Percentiles rank a stretch among this genome's conserved stretches.
phyloP scores from a whole-genome alignment of 2,113 vertebrate genomes.

The Varanus komodoensis region DNA sequence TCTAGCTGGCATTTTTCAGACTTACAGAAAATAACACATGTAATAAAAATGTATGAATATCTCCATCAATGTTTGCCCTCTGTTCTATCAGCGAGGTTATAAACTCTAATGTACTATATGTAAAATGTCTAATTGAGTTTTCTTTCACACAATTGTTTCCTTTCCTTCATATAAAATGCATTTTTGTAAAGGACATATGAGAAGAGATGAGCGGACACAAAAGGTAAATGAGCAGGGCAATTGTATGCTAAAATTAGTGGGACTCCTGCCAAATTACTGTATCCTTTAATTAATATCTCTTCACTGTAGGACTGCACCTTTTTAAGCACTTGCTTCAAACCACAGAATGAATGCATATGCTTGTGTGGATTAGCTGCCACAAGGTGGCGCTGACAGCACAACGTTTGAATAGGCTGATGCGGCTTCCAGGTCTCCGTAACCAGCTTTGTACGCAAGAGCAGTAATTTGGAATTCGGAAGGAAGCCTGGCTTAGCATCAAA shows the following conservation, averaged over 20 bases:
- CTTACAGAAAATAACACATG: background rate
- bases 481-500: too few species aligned
- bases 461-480: background rate
- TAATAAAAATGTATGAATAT: background rate
- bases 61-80: background rate
- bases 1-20: background rate
- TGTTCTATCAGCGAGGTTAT: background rate
- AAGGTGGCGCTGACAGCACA: constrained; percentile 16
- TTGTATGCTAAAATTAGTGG: background rate
- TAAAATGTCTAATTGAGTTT: background rate
- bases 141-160: background rate
- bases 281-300: background rate
- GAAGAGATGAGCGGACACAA: background rate
- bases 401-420: background rate
- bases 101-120: background rate
- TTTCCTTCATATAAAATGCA: background rate
- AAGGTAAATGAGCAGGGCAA: background rate
- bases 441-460: background rate
- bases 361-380: background rate
- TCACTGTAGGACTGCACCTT: background rate
- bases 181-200: background rate
- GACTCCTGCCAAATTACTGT: background rate
- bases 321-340: background rate
- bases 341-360: background rate
- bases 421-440: too few species aligned